Conservation (phyloP, 2,113 vertebrate species). For the Mesocricetus auratus region DNA sequence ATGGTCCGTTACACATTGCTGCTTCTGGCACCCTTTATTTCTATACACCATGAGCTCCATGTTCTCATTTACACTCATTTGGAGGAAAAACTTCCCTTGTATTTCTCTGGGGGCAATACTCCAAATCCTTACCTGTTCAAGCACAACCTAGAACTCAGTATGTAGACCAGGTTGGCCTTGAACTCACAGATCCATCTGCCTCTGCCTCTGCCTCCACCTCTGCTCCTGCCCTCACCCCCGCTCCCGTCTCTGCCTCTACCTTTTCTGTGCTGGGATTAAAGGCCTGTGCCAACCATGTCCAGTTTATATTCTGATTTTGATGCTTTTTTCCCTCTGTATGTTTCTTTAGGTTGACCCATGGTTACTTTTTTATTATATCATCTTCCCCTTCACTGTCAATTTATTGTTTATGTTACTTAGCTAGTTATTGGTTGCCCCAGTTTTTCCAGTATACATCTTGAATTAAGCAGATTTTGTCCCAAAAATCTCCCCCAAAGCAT, state of each 20-base stretch:
- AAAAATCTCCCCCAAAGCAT: background rate
- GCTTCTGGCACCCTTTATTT: background rate
- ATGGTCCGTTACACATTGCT: background rate
- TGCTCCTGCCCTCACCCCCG: no score
- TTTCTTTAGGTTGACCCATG: background rate
- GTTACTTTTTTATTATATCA: background rate
- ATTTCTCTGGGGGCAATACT: background rate
- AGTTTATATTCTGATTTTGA: background rate
- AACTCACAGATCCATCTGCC: background rate
- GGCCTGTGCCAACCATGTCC: background rate
- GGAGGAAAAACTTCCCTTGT: background rate
- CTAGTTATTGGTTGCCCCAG: background rate
- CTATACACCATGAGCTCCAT: background rate
- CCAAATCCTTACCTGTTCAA: background rate
- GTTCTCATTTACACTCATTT: background rate
- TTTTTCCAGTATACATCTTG: background rate
- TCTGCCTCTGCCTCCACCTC: background rate
- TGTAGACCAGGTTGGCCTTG: background rate
- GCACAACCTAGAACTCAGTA: background rate
- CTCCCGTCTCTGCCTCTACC: no score
- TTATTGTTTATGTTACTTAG: background rate
- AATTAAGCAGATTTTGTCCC: background rate
- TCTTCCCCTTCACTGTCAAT: background rate
- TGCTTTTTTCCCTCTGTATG: background rate
- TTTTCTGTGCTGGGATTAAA: background rate